Conservation (phyloP, 2,797 vertebrate genomes). For the Aplochiton taeniatus region DNA sequence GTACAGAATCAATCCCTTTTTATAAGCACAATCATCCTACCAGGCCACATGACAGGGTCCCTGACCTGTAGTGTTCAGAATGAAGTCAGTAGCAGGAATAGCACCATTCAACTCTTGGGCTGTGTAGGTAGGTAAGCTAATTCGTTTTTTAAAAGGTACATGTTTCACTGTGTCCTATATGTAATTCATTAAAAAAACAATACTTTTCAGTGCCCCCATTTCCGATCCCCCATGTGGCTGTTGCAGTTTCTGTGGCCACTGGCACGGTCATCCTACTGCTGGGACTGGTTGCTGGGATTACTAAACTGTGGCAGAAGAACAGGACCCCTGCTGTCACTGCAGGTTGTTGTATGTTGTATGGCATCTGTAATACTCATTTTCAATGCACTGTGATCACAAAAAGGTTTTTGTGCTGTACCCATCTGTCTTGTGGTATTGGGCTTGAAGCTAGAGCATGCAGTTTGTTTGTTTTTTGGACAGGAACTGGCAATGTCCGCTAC, state of each 20-base stretch:
- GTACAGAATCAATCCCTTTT: neutral
- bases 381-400: too few relatives aligned
- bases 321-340: neutral
- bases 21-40: neutral
- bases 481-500: too few relatives aligned
- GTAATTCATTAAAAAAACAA: neutral
- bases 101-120: neutral
- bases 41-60: too few relatives aligned
- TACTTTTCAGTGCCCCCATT: neutral
- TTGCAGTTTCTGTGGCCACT: neutral
- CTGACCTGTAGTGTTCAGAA: conserved; percentile 4
- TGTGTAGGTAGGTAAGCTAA: conserved; percentile 1
- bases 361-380: too few relatives aligned
- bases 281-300: neutral
- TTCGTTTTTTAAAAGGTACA: too few relatives aligned
- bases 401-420: too few relatives aligned
- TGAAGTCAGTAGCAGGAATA: neutral
- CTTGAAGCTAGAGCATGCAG: too few relatives aligned
- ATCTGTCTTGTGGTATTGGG: too few relatives aligned
- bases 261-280: neutral
- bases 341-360: neutral
- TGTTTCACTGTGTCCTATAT: too few relatives aligned
- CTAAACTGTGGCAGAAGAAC: neutral
- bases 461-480: too few relatives aligned
- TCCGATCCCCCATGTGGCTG: neutral